Evolutionary conservation across 2,888 invertebrate species (phyloP), one percentile per base, ranked within the genome.

Genomic region (Coleophora deauratella): DNA sequence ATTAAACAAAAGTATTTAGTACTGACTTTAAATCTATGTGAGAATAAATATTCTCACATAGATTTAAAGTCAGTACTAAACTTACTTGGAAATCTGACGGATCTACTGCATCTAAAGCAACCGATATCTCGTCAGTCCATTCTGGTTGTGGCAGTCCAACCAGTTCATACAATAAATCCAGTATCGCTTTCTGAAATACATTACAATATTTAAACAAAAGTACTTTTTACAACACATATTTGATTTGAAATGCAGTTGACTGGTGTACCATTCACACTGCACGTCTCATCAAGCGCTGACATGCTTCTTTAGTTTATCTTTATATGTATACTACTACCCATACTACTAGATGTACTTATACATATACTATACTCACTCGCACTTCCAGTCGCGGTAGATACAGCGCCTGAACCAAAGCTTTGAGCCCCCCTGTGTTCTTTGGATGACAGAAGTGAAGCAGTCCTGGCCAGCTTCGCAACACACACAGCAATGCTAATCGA

Each of bases 41-140:
- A n/a, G n/a, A n/a, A n/a, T n/a, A n/a, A n/a, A n/a, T n/a, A n/a
- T n/a, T n/a, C n/a, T n/a, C n/a, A n/a, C n/a, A n/a, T n/a, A n/a
- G n/a, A n/a, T n/a, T n/a, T n/a, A n/a, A n/a, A n/a, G n/a, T n/a
- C n/a, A n/a, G n/a, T n/a, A n/a, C n/a, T n/a, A 15, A 13, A 55
- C 62, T 62, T 52, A 85, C 86, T 65, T 91, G 91, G 57, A 91
- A 91, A 68, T 92, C 92, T 15, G 93, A 92, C 2, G 96, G 95
- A 88, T 97, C 96, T 46, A 96, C 91, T 33, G 95, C 95, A 50
- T 93, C 91, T 49, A 98, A 77, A 1, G 97, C 97, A 32, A 94
- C 92, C 35, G 92, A 91, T 56, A 97, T 93, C 72, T 98, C 96
- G 60, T 96, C 96, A 1, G 96, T 96, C 96, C 96, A 97, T 59